Percentiles rank a stretch among this genome's conserved stretches.
Evolutionary conservation across 2,888 invertebrate genomes (phyloP).

Genomic region (Aleiodes testaceus): DNA sequence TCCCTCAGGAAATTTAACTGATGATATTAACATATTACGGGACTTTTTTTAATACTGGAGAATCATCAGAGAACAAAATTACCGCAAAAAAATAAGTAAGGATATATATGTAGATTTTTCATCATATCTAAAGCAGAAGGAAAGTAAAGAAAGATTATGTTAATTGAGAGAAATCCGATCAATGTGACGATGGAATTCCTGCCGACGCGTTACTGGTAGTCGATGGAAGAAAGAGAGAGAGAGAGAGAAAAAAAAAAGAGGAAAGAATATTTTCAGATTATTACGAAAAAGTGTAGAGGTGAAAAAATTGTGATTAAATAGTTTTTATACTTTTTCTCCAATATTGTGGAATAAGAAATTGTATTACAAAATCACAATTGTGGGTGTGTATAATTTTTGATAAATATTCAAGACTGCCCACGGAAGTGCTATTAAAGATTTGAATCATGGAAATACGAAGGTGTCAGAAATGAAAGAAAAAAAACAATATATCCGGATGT

Average conservation of each 20-base stretch:
- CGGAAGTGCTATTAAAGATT: slow-evolving; percentile 7
- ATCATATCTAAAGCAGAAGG: slow-evolving; percentile 4
- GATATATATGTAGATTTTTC: slow-evolving; percentile 38
- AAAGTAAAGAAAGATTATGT: slow-evolving; percentile 46
- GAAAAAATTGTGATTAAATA: slow-evolving; percentile 31
- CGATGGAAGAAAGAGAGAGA: not conserved
- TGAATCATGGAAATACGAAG: slow-evolving; percentile 9
- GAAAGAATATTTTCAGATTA: slow-evolving; percentile 42
- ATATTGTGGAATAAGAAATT: not conserved
- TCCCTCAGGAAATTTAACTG: slow-evolving; percentile 31
- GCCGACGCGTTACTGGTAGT: slow-evolving; percentile 19
- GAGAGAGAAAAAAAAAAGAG: slow-evolving; percentile 18
- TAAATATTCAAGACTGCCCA: too few relatives aligned
- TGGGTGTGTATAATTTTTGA: not conserved
- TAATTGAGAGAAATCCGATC: slow-evolving; percentile 51
- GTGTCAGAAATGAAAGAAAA: not conserved
- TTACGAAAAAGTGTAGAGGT: slow-evolving; percentile 21
- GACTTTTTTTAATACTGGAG: slow-evolving; percentile 12
- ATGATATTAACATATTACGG: slow-evolving; percentile 44
- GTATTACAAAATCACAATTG: slow-evolving; percentile 22
- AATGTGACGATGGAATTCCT: slow-evolving; percentile 29
- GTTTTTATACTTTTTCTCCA: not conserved
- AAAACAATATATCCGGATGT: not conserved
- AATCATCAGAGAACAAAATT: slow-evolving; percentile 23
- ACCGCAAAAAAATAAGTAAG: not conserved